These are phyloP conservation scores for Himalopsyche tibetana DNA, from an alignment of 2,888 invertebrate species.

Conservation along the genomic window DNA sequence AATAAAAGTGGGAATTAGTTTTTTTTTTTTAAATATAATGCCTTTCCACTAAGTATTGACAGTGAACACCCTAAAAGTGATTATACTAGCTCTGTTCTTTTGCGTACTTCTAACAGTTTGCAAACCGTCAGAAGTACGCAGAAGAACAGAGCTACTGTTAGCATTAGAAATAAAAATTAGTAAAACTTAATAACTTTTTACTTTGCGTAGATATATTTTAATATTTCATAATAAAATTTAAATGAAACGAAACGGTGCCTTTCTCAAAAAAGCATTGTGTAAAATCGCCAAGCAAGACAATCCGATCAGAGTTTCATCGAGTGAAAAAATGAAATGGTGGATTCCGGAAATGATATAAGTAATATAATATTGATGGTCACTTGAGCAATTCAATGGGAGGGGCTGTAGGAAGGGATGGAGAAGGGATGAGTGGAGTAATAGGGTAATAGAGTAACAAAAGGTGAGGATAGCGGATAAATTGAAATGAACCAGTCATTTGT, in stretches of 20 bases:
- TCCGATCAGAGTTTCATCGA: constrained; percentile 44
- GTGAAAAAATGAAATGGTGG: constrained; percentile 47
- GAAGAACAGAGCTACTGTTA: too few relatives aligned
- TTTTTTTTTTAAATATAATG: too few relatives aligned
- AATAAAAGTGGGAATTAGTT: too few relatives aligned
- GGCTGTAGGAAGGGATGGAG: background rate
- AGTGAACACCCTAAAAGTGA: too few relatives aligned
- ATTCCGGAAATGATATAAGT: constrained; percentile 38
- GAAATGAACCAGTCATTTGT: background rate
- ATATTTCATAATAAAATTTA: background rate
- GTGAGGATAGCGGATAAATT: background rate
- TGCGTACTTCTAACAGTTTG: too few relatives aligned
- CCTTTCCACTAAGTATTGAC: too few relatives aligned
- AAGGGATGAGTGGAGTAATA: background rate
- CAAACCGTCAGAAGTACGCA: too few relatives aligned
- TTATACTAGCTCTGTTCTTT: too few relatives aligned
- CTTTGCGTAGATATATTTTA: too few relatives aligned
- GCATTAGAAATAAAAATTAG: too few relatives aligned
- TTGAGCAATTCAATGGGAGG: constrained; percentile 28
- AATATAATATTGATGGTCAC: constrained; percentile 50
- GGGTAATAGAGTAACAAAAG: constrained; percentile 25
- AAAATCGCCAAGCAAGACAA: background rate
- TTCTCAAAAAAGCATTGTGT: background rate
- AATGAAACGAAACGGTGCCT: background rate
- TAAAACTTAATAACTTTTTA: too few relatives aligned